A percentile compares a stretch with the other conserved stretches of the same genome.
Conservation (phyloP, 2,888 invertebrate species). For the Amaurobius ferox region DNA sequence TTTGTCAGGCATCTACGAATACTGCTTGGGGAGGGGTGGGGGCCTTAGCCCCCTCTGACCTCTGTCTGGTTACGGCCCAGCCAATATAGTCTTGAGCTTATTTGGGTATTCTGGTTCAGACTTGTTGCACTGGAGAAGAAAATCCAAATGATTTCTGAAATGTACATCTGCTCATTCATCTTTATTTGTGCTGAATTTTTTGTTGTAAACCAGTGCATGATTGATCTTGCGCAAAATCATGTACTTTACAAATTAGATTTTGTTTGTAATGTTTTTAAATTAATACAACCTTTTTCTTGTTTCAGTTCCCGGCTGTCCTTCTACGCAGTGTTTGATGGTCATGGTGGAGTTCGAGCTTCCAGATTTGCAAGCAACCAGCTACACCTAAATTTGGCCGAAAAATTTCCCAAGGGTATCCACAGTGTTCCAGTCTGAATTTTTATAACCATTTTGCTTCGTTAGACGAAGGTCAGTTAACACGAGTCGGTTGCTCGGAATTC, state of each 20-base stretch:
- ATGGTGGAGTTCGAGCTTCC: constrained; percentile 79
- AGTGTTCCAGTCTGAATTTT: constrained; percentile 72
- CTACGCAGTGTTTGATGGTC: constrained; percentile 80
- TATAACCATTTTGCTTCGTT: constrained; percentile 71
- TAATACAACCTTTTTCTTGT: constrained; percentile 43
- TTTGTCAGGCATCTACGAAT: too few species aligned
- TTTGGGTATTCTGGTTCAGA: too few species aligned
- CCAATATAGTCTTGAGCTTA: too few species aligned
- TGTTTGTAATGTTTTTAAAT: neutral
- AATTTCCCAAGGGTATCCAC: constrained; percentile 78
- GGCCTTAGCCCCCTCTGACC: too few species aligned
- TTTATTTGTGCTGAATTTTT: too few species aligned
- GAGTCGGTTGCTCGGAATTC: constrained; percentile 48
- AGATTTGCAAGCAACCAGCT: constrained; percentile 78
- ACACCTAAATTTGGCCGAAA: constrained; percentile 77
- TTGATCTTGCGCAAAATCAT: too few species aligned
- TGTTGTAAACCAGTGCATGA: too few species aligned
- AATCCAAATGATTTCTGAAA: too few species aligned
- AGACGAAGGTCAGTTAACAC: constrained; percentile 65
- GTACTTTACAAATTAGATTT: neutral
- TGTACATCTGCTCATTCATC: too few species aligned
- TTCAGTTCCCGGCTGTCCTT: constrained; percentile 77
- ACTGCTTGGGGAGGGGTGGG: too few species aligned
- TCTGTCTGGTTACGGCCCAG: too few species aligned
- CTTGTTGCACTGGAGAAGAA: too few species aligned